phyloP scores from a whole-genome alignment of 1,140 invertebrate species.

The Drosophila leontia region DNA sequence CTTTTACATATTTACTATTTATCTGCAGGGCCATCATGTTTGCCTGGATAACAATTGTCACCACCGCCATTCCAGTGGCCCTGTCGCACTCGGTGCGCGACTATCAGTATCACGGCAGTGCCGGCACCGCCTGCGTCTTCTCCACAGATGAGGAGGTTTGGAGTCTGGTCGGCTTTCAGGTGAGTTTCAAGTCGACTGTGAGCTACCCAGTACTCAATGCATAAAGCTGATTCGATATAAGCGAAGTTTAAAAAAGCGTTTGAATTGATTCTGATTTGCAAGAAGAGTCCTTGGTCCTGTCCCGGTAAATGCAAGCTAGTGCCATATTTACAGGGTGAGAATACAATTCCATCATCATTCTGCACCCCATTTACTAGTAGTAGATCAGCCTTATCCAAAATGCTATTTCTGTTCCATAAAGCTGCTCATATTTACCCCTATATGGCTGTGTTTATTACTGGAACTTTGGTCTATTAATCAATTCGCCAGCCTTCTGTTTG shows the following conservation, averaged over 20 bases:
- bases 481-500: background rate
- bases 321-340: background rate
- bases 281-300: background rate
- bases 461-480: constrained; percentile 47
- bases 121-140: constrained; percentile 89
- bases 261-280: background rate
- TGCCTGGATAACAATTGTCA: constrained; percentile 93
- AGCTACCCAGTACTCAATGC: background rate
- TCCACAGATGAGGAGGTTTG: constrained; percentile 88
- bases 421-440: constrained; percentile 13
- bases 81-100: constrained; percentile 92
- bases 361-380: too few relatives aligned
- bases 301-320: background rate
- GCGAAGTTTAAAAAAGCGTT: too few relatives aligned
- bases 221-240: too few relatives aligned
- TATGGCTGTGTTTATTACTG: constrained; percentile 33
- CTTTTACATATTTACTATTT: background rate
- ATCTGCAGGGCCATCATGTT: constrained; percentile 88
- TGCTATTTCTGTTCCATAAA: too few relatives aligned
- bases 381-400: too few relatives aligned
- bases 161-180: constrained; percentile 90
- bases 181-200: constrained; percentile 35
- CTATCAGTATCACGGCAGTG: constrained; percentile 87
- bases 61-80: constrained; percentile 91
- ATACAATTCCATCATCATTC: too few relatives aligned